Base-by-base conservation (phyloP, 2,797 vertebrate genomes). In the Microhierax caerulescens region DNA sequence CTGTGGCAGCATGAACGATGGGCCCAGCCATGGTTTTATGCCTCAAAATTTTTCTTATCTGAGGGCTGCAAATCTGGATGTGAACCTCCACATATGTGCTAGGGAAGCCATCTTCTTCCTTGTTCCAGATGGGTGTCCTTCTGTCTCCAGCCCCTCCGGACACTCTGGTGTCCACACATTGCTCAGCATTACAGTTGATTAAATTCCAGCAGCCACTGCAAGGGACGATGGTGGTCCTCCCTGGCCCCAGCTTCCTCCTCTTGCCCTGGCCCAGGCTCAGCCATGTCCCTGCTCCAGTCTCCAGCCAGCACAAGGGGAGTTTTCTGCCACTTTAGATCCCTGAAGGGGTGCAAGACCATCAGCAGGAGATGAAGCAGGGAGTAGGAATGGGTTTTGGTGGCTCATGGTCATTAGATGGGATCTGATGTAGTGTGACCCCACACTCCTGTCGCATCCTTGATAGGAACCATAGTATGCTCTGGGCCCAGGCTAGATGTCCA, bases 201-300 rank as follows among this genome's bases (percentile, higher is more conserved):
- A 60, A 85, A 57, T 16, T 7, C 13, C 13, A 32, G 23, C 34
- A 76, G 23, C 6, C 30, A 13, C 45, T 83, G 39, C 25, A 72
- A 47, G 32, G 19, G 34, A 30, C 0, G 0, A 28, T 6, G 8
- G 8, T 70, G 22, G 10, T 3, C 27, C 9, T 41, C 12, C 12
- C 7, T 22, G 28, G 24, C 7, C 11, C 28, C 4, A 6, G 21
- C 18, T 72, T 73, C 27, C 9, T 69, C 47, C 85, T 64, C 67
- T 64, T 24, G 10, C 20, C 15, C 22, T 76, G 36, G 22, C 9
- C 30, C 23, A 77, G 57, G 30, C 41, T 92, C 36, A 74, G 39
- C 7, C 5, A 2, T 27, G 13, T 72, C 23, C 54, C 59, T 59
- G 12, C 5, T 30, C 8, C 10, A 14, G 9, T 41, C 25, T 21